These are phyloP conservation scores for Colaptes auratus DNA, from an alignment of 2,113 vertebrate species.

Conservation along the genomic window DNA sequence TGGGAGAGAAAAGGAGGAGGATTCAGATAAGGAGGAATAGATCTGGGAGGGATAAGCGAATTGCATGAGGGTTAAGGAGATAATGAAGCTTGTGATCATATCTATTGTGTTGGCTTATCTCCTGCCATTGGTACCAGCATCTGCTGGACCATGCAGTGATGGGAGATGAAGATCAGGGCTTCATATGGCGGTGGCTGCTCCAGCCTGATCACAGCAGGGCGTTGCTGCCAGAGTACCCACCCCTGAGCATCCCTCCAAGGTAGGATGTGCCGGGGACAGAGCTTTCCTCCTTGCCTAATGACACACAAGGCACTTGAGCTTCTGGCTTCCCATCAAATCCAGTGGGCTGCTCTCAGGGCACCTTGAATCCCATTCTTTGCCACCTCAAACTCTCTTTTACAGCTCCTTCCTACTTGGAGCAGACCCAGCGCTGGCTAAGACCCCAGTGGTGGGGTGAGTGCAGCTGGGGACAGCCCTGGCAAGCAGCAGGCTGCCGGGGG, in stretches of 20 bases:
- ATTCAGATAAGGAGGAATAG: background rate
- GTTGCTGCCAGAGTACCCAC: background rate
- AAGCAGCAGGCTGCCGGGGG: background rate
- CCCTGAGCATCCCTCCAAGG: background rate
- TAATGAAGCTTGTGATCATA: background rate
- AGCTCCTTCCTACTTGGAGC: background rate
- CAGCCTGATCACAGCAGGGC: background rate
- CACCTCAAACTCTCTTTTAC: background rate
- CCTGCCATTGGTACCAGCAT: accelerated
- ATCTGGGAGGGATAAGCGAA: background rate
- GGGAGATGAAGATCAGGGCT: background rate
- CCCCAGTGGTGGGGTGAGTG: accelerated
- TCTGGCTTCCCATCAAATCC: background rate
- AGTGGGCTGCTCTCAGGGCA: background rate
- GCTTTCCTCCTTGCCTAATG: background rate
- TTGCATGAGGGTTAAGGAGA: background rate
- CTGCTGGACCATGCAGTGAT: accelerated
- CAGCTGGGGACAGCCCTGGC: background rate
- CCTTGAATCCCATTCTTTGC: background rate
- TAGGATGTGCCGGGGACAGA: background rate
- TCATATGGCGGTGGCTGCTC: background rate
- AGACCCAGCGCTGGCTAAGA: background rate
- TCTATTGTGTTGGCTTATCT: slow-evolving; percentile 26
- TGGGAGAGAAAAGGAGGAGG: background rate
- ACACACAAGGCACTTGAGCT: background rate